These are phyloP conservation scores for Actinernus sp. DNA, from an alignment of 92 coral and sea anemone species.

Conservation along the genomic window DNA sequence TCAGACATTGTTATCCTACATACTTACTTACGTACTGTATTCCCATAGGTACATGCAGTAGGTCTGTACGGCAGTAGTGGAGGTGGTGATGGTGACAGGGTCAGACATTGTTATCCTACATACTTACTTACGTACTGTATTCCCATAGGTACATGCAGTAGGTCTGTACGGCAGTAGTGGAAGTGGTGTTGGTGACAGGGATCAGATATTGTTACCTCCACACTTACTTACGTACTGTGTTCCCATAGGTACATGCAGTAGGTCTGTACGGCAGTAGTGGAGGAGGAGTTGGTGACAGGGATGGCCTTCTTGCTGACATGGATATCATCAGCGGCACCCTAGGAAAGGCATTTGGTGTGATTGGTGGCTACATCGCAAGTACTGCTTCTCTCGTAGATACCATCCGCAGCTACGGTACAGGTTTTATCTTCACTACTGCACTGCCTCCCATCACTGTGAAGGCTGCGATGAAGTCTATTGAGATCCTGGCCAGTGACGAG, in stretches of 20 bases:
- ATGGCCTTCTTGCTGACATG: conserved; percentile 79
- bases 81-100: too few relatives aligned
- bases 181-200: background rate
- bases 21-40: too few relatives aligned
- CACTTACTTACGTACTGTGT: too few relatives aligned
- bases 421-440: conserved; percentile 94
- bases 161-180: background rate
- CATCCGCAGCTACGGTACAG: conserved; percentile 97
- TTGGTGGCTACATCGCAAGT: conserved; percentile 97
- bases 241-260: conserved; percentile 96
- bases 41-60: too few relatives aligned
- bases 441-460: conserved; percentile 92
- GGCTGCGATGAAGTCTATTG: conserved; percentile 90
- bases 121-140: too few relatives aligned
- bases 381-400: conserved; percentile 88
- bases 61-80: too few relatives aligned
- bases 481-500: conserved; percentile 87
- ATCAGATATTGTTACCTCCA: too few relatives aligned
- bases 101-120: too few relatives aligned
- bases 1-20: too few relatives aligned
- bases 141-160: background rate
- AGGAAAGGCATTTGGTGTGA: conserved; percentile 97
- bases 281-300: conserved; percentile 96
- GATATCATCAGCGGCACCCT: conserved; percentile 97
- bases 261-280: conserved; percentile 95